phyloP scores from a whole-genome alignment of 1,140 invertebrate species.

The Drosophila pallidifrons region DNA sequence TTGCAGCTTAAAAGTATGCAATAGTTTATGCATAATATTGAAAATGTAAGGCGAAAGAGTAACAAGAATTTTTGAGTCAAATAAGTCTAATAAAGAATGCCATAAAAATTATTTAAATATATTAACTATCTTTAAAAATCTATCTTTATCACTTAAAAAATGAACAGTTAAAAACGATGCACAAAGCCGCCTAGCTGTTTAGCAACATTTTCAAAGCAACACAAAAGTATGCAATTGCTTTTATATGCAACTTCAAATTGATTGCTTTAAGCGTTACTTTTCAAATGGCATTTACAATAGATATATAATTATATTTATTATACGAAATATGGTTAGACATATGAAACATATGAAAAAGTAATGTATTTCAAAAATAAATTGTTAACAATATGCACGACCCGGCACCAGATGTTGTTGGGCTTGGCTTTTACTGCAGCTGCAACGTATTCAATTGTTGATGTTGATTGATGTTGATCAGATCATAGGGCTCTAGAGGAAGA shows the following conservation, averaged over 20 bases:
- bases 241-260: too few species aligned
- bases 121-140: too few species aligned
- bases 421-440: slow-evolving; percentile 1
- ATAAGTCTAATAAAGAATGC: too few species aligned
- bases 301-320: slow-evolving; percentile 41
- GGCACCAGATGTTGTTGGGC: slow-evolving; percentile 5
- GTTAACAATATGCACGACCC: slow-evolving; percentile 55
- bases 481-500: neutral
- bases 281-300: neutral
- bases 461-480: neutral
- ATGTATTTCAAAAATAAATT: slow-evolving; percentile 71
- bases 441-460: neutral
- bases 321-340: slow-evolving; percentile 42
- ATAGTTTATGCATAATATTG: neutral
- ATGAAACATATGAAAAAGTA: slow-evolving; percentile 49
- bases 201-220: neutral
- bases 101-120: too few species aligned
- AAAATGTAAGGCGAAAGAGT: neutral
- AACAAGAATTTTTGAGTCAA: too few species aligned
- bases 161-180: too few species aligned
- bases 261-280: neutral
- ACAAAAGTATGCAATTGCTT: slow-evolving; percentile 21
- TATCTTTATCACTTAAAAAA: too few species aligned
- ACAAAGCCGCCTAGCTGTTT: neutral
- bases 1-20: slow-evolving; percentile 52